Base-by-base conservation (phyloP, 2,888 invertebrate genomes). In the Cremastinae sp. region DNA sequence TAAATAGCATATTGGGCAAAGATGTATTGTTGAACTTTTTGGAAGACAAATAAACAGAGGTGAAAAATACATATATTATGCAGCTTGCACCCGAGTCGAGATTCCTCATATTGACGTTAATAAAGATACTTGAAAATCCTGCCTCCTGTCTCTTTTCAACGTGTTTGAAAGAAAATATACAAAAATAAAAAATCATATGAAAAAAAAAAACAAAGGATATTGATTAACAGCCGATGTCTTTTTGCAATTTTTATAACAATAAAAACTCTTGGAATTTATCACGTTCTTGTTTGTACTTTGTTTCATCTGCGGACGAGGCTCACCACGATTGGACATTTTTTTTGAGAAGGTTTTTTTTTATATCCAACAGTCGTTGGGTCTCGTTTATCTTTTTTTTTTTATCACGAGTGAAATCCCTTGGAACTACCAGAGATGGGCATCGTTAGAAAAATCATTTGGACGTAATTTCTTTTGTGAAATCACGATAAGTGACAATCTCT, bases 51-150 rank as follows among this genome's bases (percentile, higher is more conserved):
- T 82, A 85, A 84, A 78, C 65, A 70, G 74, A 74, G 68, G 61
- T 62, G 55, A 65, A 51, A 74, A 68, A 77, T 58, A 61, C 51
- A 75, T 71, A 75, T 62, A n/a, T 66, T 78, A 81, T 82, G 80
- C 79, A 79, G 83, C 74, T 79, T 78, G 82, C 80, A 83, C 86
- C 85, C 83, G 51, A 85, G 81, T 85, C 83, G 86, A 87, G 87
- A 85, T 85, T 85, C 87, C 87, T 81, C 83, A 82, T 79, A 83
- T 82, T 81, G 82, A 85, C 65, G 83, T 83, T 81, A 85, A 86
- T 85, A 85, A 86, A 86, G 82, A 84, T 84, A 81, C 82, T 74
- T 64, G 47, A 76, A 69, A 84, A 87, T 87, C 87, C 87, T 85
- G 81, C 81, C 83, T 85, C 87, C 86, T 85, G 51, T 69, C 69